Evolutionary conservation across 2,797 vertebrate genomes (phyloP).

Genomic region (Lepus oiostolus): DNA sequence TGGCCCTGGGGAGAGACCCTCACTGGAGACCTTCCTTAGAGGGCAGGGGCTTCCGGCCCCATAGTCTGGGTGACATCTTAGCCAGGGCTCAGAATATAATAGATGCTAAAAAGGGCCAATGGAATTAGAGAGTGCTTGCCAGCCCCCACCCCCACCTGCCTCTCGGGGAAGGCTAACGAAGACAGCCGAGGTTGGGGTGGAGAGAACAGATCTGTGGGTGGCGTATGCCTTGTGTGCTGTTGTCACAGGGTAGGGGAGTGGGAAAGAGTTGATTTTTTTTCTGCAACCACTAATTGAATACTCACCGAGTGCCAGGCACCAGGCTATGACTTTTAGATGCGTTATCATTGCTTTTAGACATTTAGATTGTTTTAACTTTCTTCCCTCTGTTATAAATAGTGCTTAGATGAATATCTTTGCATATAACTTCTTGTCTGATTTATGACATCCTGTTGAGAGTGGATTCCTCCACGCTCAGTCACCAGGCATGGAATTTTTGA

Average conservation of each 20-base stretch:
- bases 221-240: not conserved
- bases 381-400: not conserved
- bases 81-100: not conserved
- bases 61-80: not conserved
- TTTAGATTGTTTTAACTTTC: slow-evolving; percentile 28
- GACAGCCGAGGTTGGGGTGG: not conserved
- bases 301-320: not conserved
- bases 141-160: not conserved
- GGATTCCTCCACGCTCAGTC: slow-evolving; percentile 10
- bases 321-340: not conserved
- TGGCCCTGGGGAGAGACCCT: not conserved
- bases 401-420: slow-evolving; percentile 36
- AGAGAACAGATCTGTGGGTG: not conserved
- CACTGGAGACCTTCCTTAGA: not conserved
- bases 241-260: not conserved
- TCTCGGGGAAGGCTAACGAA: not conserved
- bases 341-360: not conserved
- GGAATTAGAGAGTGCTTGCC: not conserved
- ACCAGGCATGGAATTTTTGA: slow-evolving; percentile 2
- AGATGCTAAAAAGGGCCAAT: not conserved
- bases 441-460: slow-evolving; percentile 68
- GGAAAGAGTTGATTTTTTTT: not conserved
- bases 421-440: slow-evolving; percentile 41
- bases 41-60: not conserved
- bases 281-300: not conserved